phyloP scores from a whole-genome alignment of 2,113 vertebrate species.

The Vulpes ferrilata region DNA sequence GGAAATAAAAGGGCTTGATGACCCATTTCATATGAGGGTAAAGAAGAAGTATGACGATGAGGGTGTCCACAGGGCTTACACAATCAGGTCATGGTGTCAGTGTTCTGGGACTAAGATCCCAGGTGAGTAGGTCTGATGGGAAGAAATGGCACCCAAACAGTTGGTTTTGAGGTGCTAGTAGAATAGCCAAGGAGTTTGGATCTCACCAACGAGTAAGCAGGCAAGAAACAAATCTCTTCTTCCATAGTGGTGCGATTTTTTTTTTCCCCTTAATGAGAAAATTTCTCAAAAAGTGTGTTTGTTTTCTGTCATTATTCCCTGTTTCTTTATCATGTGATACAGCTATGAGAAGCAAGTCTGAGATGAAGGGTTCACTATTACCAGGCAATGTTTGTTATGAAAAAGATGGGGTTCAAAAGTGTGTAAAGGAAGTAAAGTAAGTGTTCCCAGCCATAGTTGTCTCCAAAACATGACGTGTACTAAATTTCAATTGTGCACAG shows the following conservation, averaged over 20 bases:
- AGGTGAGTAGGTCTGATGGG: background rate
- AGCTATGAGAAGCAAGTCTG: background rate
- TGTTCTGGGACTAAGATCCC: background rate
- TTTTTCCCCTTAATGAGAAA: background rate
- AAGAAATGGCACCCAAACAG: background rate
- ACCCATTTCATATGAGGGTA: background rate
- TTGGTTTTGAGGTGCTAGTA: background rate
- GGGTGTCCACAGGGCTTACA: background rate
- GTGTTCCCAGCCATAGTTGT: background rate
- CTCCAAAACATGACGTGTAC: background rate
- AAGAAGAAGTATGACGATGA: background rate
- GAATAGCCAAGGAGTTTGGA: background rate
- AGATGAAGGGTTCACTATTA: background rate
- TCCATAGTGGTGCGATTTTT: background rate
- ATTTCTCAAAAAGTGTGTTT: background rate
- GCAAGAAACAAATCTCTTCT: background rate
- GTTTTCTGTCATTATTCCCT: background rate
- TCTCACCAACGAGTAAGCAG: background rate
- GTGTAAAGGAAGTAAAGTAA: background rate
- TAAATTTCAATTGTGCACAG: background rate
- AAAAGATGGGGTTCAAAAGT: background rate
- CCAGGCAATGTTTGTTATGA: background rate
- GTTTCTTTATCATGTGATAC: background rate
- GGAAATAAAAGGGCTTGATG: background rate
- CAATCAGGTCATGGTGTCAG: rapidly evolving